Base-by-base conservation (phyloP, 2,888 invertebrate species). In the Hemistola chrysoprasaria region DNA sequence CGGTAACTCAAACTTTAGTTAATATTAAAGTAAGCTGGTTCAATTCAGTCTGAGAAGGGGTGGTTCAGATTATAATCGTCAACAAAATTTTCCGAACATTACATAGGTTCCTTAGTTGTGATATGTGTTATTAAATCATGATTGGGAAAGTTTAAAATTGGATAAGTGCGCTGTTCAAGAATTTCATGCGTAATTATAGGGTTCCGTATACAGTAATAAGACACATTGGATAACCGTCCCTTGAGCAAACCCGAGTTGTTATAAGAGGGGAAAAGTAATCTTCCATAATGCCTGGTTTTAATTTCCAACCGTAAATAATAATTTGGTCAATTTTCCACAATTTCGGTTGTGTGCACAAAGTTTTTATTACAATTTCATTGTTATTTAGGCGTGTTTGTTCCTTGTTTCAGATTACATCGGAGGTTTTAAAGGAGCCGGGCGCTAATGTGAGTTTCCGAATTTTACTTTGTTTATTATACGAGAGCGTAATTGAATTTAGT, bases 301-400 rank as follows among this genome's bases (percentile, higher is more conserved):
- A 88, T 87, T 87, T 81, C 65, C 51, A 78, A 65, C 74, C 85
- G 80, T 87, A 88, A 88, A 88, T 87, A 86, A 88, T 81, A 82
- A 87, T 87, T 88, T 87, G 82, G 86, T 86, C 82, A 85, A 88
- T 83, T 84, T 82, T 78, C 85, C 78, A 84, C 81, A 83, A 85
- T 83, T 86, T 80, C 64, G 79, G 86, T 87, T 81, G 86, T 87
- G 87, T 87, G 87, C 66, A 71, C 81, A 79, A 86, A 88, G 85
- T 86, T 88, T 88, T 85, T 85, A 88, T 88, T 88, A 80, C 74
- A 85, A 85, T 87, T 87, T 87, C 84, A 88, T 87, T 88, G 87
- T 87, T 87, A 88, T 88, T 88, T 87, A 87, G 85, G 78, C 82
- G 83, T 88, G 88, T 88, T 88, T 87, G 87, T 87, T 86, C 74